These are phyloP conservation scores for Tetragnatha versicolor DNA, from an alignment of 1,140 invertebrate genomes.

Conservation along the genomic window DNA sequence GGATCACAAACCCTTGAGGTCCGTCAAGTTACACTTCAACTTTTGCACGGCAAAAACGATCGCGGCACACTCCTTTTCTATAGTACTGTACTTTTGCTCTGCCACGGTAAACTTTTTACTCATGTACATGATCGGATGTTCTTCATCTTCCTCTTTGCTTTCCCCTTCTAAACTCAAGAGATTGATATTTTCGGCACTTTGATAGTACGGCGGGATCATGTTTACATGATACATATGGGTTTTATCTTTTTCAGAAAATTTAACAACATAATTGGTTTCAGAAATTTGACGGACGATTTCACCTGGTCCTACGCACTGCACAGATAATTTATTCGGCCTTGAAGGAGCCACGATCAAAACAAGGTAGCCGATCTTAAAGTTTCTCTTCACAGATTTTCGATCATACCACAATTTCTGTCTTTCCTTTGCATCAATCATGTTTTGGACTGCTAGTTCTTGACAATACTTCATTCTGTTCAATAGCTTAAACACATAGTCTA, in stretches of 20 bases:
- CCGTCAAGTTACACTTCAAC: too few relatives aligned
- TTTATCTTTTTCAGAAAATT: not conserved
- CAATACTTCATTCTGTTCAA: slow-evolving; percentile 3
- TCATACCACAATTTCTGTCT: slow-evolving; percentile 12
- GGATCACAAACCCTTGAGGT: too few relatives aligned
- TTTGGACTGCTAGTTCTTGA: not conserved
- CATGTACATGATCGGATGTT: too few relatives aligned
- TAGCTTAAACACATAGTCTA: not conserved
- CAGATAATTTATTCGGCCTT: slow-evolving; percentile 1
- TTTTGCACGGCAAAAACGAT: too few relatives aligned
- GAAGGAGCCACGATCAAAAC: slow-evolving; percentile 8
- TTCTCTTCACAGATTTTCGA: not conserved
- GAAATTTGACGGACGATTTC: not conserved
- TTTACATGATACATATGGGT: not conserved
- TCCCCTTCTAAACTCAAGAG: not conserved
- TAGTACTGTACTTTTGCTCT: too few relatives aligned
- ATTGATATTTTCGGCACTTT: slow-evolving; percentile 9
- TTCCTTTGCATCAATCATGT: not conserved
- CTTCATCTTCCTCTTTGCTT: not conserved
- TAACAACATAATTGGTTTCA: slow-evolving; percentile 17
- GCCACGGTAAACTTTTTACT: too few relatives aligned
- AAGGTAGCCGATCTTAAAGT: not conserved
- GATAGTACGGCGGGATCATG: slow-evolving; percentile 2
- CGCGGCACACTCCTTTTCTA: too few relatives aligned
- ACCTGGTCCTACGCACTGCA: not conserved